Evolutionary conservation across 1,140 invertebrate species (phyloP).

Genomic region (Bombus superbus): DNA sequence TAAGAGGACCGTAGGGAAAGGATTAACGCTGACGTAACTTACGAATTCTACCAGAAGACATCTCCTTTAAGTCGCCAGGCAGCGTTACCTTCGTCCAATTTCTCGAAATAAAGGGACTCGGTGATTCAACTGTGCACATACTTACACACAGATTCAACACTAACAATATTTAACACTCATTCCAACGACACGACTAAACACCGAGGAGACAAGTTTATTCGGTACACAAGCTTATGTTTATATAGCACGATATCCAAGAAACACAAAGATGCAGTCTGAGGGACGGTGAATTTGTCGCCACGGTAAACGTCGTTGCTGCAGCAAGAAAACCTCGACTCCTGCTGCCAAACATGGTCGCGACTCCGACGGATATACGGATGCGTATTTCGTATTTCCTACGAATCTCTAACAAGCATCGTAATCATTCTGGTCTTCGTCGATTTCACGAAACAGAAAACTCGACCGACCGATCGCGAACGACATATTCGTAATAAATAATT

Average conservation of each 20-base stretch:
- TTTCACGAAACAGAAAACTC: constrained; percentile 25
- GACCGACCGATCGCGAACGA: not conserved
- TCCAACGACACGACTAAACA: not conserved
- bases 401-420: constrained; percentile 22
- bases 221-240: not conserved
- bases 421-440: not conserved
- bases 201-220: not conserved
- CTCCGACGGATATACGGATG: not conserved
- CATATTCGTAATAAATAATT: constrained; percentile 31
- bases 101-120: not conserved
- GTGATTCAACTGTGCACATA: too few species aligned
- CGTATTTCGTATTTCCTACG: too few species aligned
- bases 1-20: too few species aligned
- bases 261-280: constrained; percentile 19
- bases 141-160: not conserved
- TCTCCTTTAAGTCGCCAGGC: not conserved
- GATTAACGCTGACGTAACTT: too few species aligned
- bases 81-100: not conserved
- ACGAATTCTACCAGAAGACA: too few species aligned
- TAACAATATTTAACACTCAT: not conserved
- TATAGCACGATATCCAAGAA: not conserved
- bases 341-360: not conserved
- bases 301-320: not conserved
- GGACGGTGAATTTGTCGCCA: not conserved
- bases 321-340: not conserved